Evolutionary conservation across 2,797 vertebrate genomes (phyloP).

Genomic region (Anas bernieri): DNA sequence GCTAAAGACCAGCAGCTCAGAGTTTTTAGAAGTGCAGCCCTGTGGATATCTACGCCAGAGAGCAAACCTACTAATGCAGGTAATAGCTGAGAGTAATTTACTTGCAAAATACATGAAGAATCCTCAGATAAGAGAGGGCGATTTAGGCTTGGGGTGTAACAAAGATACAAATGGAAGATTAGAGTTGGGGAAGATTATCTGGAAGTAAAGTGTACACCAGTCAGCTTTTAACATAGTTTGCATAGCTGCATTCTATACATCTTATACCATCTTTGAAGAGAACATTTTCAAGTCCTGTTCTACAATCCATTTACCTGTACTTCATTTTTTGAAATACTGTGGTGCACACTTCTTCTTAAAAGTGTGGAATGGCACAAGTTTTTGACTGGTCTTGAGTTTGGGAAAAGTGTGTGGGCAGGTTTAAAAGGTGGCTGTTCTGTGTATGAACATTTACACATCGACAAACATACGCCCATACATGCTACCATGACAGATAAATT

Average conservation of each 20-base stretch:
- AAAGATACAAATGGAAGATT: neutral
- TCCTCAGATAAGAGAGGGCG: neutral
- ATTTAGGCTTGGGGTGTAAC: neutral
- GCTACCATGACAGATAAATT: neutral
- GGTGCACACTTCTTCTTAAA: neutral
- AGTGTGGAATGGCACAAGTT: accelerated
- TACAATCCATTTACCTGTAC: neutral
- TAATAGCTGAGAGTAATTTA: neutral
- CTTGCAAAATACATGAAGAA: neutral
- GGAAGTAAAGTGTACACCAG: neutral
- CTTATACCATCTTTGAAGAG: neutral
- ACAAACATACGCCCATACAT: accelerated
- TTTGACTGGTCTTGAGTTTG: neutral
- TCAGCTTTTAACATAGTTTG: neutral
- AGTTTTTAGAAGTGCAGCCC: neutral
- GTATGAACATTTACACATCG: accelerated
- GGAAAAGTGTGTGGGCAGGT: neutral
- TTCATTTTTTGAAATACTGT: neutral
- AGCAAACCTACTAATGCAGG: neutral
- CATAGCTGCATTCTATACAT: neutral
- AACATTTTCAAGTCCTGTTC: neutral
- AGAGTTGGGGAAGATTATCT: neutral
- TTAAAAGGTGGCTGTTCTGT: neutral
- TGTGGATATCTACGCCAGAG: neutral
- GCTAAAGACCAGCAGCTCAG: neutral